Base-by-base conservation (phyloP, 2,888 invertebrate genomes). In the Autographa gamma region DNA sequence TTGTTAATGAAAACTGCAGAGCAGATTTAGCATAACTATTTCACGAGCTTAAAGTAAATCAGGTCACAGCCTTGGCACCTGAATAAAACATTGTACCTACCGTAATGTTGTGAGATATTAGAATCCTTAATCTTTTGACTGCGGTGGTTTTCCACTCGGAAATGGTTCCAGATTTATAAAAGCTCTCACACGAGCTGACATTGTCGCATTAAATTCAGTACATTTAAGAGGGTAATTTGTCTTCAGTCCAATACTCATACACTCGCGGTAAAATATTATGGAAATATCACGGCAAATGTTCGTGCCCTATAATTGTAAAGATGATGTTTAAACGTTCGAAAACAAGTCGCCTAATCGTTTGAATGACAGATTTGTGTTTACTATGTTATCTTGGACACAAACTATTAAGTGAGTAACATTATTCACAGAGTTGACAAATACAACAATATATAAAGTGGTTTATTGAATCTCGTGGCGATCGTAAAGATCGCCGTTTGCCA, bases 381-480 rank as follows among this genome's bases (percentile, higher is more conserved):
- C 14, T 25, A 68, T 14, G 43, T 31, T 34, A 68, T 66, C 60
- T 38, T 11, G 18, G 63, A 69, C 60, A 71, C 48, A 67, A 65
- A 56, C 69, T 69, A 63, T 77, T 74, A 71, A 62, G 54, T 58
- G 73, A 60, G 54, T 64, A 13, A 38, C 32, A 60, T 62, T 66
- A 83, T 77, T 73, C 60, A 66, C 54, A 69, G 54, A 60, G 60
- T 34, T 73, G 77, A 75, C 70, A 68, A 79, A 76, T 76, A 75
- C 58, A 69, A 84, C 77, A 81, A 82, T 77, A 83, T 77, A 76
- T 76, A 80, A 84, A 82, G 80, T 81, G 82, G 71, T 77, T 67
- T 84, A 89, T 89, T 84, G 81, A 86, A 87, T 85, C 70, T 82
- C 70, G 77, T 80, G 76, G 81, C 79, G 79, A 85, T 86, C 85